phyloP scores from a whole-genome alignment of 2,113 vertebrate genomes.

The Podarcis cretensis region DNA sequence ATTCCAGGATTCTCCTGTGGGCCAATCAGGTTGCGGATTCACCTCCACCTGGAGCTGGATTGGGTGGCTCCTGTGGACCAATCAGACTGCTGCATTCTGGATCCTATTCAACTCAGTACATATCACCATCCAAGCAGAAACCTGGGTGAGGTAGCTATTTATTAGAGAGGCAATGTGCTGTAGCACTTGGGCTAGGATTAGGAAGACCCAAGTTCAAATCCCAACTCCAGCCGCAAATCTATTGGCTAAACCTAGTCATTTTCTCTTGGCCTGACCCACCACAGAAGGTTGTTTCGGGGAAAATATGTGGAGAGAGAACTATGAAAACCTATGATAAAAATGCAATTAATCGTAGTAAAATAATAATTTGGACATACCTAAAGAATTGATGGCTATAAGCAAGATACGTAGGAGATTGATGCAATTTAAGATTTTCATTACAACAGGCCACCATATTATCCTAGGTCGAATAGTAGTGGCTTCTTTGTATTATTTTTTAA shows the following conservation, averaged over 20 bases:
- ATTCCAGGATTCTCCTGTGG: no score
- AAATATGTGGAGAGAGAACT: not conserved
- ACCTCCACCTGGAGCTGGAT: no score
- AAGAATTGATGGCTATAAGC: accelerated
- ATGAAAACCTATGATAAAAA: not conserved
- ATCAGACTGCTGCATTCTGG: no score
- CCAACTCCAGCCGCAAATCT: not conserved
- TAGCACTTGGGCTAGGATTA: not conserved
- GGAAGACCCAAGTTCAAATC: not conserved
- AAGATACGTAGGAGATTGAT: not conserved
- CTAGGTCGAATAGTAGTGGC: conserved; percentile 11
- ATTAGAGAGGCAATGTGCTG: not conserved
- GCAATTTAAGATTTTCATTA: not conserved
- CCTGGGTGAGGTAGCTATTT: no score
- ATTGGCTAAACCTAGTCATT: no score
- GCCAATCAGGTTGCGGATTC: no score
- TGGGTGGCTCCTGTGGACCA: no score
- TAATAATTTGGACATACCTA: not conserved
- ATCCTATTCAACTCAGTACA: no score
- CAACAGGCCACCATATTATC: not conserved
- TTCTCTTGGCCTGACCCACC: not conserved
- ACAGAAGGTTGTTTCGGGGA: not conserved
- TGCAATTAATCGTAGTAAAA: not conserved
- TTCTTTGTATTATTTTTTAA: conserved; percentile 1
- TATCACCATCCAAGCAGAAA: not conserved